Evolutionary conservation across 2,888 invertebrate genomes (phyloP), one percentile per base, ranked within the genome.

Genomic region (Yponomeuta evonymella): DNA sequence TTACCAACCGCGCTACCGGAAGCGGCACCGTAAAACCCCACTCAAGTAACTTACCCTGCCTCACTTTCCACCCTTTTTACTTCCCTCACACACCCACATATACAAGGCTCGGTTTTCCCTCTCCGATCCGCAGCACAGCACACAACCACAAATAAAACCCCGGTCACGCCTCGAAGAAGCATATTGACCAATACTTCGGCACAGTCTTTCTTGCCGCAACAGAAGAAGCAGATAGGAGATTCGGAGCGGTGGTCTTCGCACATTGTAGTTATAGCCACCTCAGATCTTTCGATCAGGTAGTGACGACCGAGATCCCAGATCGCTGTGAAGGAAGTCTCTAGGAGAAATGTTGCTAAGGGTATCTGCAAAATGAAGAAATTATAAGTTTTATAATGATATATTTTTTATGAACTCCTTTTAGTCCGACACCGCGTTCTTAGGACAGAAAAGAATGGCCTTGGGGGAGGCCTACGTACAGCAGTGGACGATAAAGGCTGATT

Each of bases 191-290:
- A 80, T 2, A 77, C 71, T 0, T 69, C 75, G 0, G 81, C 73
- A 72, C 86, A 87, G 74, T 83, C 79, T 2, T 69, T 77, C 29
- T 79, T 76, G 1, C 80, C 81, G 43, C 82, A 83, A 66, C 86
- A 85, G 9, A 83, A 30, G 29, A 83, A 79, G 71, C 88, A 88
- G 0, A 85, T 75, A 0, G 87, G 67, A 83, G 84, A 84, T 33
- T 84, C 83, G 6, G 83, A 71, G 0, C 78, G 77, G 1, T 74
- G 73, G 1, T 81, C 74, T 15, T 83, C 79, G 2, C 79, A 76
- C 64, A 86, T 43, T 73, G 79, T 51, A 71, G 81, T 78, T 73
- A 88, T 78, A 75, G 86, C 73, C 67, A 80, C 77, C 77, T 88
- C 85, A n/a, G 82, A 76, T 62, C 84, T 78, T 0, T 68, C 69